Evolutionary conservation across 2,797 vertebrate species (phyloP), one percentile per base, ranked within the genome.

Genomic region (Chrysocyon brachyurus): DNA sequence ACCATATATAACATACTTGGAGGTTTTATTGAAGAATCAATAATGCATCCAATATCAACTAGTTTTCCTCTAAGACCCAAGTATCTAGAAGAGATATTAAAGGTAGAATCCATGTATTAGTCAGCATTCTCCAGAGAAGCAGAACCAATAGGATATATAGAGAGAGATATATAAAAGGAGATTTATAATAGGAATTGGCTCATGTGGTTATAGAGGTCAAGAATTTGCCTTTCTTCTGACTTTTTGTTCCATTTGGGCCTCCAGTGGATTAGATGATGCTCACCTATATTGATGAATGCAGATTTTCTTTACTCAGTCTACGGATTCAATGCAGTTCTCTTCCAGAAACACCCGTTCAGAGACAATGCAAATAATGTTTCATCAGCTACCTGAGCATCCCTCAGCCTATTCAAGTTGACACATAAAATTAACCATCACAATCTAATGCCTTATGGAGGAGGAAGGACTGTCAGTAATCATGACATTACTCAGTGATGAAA

Each of bases 21-120:
- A 88, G 70, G 75, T 68, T 89, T 92, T 75, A 59, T 31, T 61
- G 70, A 96, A 90, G 31, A 64, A 78, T 19, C 19, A 91, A 83
- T 5, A 90, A 49, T 31, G 28, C n/a, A 66, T 61, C 70, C 72
- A 81, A 31, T 78, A 46, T 90, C 75, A 92, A 92, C 11, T 72
- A 85, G 24, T 81, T 72, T 94, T 85, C n/a, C 49, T 85, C 61
- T 73, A 90, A 89, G 85, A 36, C 7, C 10, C 52, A 36, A 5
- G 4, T 72, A 36, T 92, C 54, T 66, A 6, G 49, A 97, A 92
- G 56, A 95, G 14, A 68, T 82, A 19, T 52, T 75, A 2, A 96
- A 90, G 77, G 49, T 31, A 24, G n/a, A 81, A 11, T 70, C 17
- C 17, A 59, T 33, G 24, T 57, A 17, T 73, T 54, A 19, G 75